Base-by-base conservation (phyloP, 2,113 vertebrate genomes). In the Lagopus leucura region DNA sequence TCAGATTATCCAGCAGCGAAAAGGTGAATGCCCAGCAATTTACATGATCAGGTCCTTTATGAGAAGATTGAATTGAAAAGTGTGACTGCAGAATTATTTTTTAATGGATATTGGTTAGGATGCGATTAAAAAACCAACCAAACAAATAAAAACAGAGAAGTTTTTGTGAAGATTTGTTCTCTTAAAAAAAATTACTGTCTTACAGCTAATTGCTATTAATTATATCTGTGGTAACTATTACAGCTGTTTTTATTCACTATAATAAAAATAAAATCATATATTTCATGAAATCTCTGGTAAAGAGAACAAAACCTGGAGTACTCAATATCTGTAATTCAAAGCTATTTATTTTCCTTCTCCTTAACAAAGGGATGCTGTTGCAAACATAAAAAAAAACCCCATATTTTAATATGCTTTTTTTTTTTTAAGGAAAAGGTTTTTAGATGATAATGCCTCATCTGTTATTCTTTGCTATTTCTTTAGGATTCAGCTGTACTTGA, bases 101-200 rank as follows among this genome's bases (percentile, higher is more conserved):
- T 21, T 73, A 64, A 55, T 10, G 5, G 40, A 52, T 16, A 60
- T 6, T 5, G 1, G 38, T 74, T 91, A 76, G 2, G 16, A 85
- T 50, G 16, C 15, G 78, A 43, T 5, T 30, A 7, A 10, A 79
- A 24, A 50, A 66, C 55, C 21, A 45, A 34, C 21, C 27, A 1
- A 25, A 34, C 86, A 63, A 81, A 89, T 61, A 34, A 55, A 25
- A 63, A 27, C 36, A 63, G 8, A 22, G 7, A 42, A 75, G 6
- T 10, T 12, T 43, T 86, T 78, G 15, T 81, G 28, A 87, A 85
- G 8, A 10, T 13, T 67, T 91, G 14, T 19, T 60, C n/a, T 60
- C 32, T 91, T 92, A 73, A 27, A 90, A 91, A 88, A 80, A 88
- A 75, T 50, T 92, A 12, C 25, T 73, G 20, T 55, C 54, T 92